phyloP scores from a whole-genome alignment of 2,797 vertebrate species.

The Lacerta bilineata region DNA sequence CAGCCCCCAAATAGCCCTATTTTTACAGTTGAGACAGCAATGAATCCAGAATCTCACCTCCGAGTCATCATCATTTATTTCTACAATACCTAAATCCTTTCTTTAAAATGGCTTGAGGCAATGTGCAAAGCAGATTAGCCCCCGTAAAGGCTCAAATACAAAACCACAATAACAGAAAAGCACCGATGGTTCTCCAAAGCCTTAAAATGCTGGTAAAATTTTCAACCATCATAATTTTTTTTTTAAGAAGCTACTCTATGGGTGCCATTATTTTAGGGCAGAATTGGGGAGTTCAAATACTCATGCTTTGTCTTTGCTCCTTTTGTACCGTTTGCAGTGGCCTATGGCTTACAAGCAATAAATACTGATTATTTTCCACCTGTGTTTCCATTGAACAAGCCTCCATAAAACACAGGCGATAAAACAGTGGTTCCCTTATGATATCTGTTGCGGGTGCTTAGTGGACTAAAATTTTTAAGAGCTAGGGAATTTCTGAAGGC shows the following conservation, averaged over 20 bases:
- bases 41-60: background rate
- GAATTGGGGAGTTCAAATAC: background rate
- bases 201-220: background rate
- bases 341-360: background rate
- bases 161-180: background rate
- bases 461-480: background rate
- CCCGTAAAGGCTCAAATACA: background rate
- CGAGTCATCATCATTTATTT: background rate
- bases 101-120: background rate
- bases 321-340: background rate
- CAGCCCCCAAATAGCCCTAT: constrained; percentile 35
- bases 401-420: background rate
- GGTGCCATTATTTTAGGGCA: background rate
- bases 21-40: constrained; percentile 55
- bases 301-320: background rate
- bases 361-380: background rate
- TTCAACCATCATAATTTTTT: too few species aligned
- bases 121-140: background rate
- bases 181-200: background rate
- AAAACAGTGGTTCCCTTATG: background rate
- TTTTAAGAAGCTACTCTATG: background rate
- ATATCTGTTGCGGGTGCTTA: background rate
- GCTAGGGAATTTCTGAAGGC: background rate
- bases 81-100: background rate
- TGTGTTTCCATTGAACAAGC: background rate